These are phyloP conservation scores for Labrus mixtus DNA, from an alignment of 2,113 vertebrate species.

Conservation along the genomic window DNA sequence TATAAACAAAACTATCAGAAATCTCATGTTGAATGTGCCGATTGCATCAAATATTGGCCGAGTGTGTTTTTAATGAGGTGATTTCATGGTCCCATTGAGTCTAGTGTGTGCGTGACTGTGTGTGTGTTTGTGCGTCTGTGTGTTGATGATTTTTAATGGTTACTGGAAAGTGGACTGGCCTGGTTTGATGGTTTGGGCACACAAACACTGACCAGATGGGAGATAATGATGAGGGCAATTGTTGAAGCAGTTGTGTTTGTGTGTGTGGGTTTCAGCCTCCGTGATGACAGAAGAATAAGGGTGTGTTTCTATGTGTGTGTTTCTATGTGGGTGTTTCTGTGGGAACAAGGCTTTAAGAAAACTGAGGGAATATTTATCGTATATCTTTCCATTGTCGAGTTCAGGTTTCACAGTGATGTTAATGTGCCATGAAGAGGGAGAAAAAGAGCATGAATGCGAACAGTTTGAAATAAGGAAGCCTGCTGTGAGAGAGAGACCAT, in stretches of 20 bases:
- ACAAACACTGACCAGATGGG: slow-evolving; percentile 60
- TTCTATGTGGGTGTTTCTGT: too few relatives aligned
- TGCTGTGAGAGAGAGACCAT: not conserved
- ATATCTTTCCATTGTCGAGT: slow-evolving; percentile 17
- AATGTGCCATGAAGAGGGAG: slow-evolving; percentile 16
- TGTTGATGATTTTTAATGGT: slow-evolving; percentile 14
- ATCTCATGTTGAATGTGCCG: not conserved
- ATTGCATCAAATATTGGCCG: not conserved
- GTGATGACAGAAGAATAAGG: not conserved
- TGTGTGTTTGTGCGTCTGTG: not conserved
- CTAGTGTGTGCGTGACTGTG: not conserved
- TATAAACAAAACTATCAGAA: slow-evolving; percentile 7
- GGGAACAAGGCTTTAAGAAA: too few relatives aligned
- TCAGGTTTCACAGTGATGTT: slow-evolving; percentile 17
- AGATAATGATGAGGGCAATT: slow-evolving; percentile 32
- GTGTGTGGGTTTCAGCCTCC: slow-evolving; percentile 11
- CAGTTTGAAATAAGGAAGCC: not conserved
- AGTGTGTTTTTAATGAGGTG: slow-evolving; percentile 4
- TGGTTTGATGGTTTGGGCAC: slow-evolving; percentile 37
- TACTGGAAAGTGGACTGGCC: slow-evolving; percentile 16
- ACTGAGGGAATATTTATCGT: too few relatives aligned
- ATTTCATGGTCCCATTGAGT: not conserved
- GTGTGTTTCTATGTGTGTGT: not conserved
- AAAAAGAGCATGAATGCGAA: not conserved
- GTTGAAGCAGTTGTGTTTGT: slow-evolving; percentile 13